These are phyloP conservation scores for Tamias sibiricus DNA, from an alignment of 2,113 vertebrate species.

Conservation along the genomic window DNA sequence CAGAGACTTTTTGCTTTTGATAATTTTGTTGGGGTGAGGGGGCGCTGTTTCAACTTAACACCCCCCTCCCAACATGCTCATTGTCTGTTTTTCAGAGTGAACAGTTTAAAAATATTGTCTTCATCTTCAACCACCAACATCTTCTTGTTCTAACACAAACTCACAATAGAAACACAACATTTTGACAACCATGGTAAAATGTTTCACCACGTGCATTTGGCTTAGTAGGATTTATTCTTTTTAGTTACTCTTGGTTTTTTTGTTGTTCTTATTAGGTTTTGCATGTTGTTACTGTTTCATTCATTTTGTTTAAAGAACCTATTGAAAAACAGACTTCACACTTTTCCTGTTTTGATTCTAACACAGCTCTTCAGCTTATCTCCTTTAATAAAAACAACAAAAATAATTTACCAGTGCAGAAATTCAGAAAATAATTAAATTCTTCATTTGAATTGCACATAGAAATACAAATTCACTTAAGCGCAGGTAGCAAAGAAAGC, in stretches of 20 bases:
- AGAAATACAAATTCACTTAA: slow-evolving; percentile 45
- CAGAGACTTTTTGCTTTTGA: neutral
- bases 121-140: neutral
- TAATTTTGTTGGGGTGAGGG: neutral
- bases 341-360: slow-evolving; percentile 23
- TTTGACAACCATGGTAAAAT: neutral
- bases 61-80: neutral
- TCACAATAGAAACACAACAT: neutral
- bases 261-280: neutral
- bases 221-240: neutral
- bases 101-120: neutral
- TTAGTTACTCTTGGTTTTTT: neutral
- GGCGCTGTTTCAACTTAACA: neutral
- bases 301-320: slow-evolving; percentile 8
- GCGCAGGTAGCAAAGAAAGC: slow-evolving; percentile 52
- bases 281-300: neutral
- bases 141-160: neutral
- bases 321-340: slow-evolving; percentile 30
- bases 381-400: neutral
- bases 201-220: neutral
- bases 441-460: slow-evolving; percentile 42
- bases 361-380: neutral
- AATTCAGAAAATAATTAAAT: slow-evolving; percentile 26
- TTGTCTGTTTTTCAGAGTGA: neutral
- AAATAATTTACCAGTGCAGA: neutral